These are phyloP conservation scores for Ellobium chinense DNA, from an alignment of 2,888 invertebrate genomes.

Conservation along the genomic window DNA sequence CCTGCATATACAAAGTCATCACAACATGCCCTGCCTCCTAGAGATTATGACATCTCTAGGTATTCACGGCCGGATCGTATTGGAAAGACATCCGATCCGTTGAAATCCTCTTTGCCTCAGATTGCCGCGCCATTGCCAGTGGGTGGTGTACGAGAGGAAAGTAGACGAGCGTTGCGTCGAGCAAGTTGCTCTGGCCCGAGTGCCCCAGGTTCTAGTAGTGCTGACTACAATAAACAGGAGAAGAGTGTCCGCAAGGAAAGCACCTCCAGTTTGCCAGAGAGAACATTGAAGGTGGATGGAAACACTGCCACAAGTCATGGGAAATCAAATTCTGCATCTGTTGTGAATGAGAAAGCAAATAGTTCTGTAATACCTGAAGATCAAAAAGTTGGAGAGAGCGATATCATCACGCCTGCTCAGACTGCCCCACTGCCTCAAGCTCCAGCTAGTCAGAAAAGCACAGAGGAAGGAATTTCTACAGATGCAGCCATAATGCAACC, in stretches of 20 bases:
- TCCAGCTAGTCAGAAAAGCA: neutral
- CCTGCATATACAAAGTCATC: neutral
- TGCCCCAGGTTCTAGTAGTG: neutral
- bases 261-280: slow-evolving; percentile 35
- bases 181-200: slow-evolving; percentile 19
- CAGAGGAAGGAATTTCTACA: neutral
- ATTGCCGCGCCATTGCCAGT: slow-evolving; percentile 27
- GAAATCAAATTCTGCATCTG: neutral
- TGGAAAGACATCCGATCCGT: neutral
- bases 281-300: neutral
- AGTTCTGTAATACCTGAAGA: neutral
- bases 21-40: neutral
- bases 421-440: neutral
- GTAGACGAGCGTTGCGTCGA: slow-evolving; percentile 32
- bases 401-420: neutral
- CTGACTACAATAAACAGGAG: neutral
- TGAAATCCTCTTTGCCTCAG: slow-evolving; percentile 23
- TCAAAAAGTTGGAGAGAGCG: neutral
- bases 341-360: neutral
- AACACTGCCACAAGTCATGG: neutral
- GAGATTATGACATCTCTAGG: neutral
- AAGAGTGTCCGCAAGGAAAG: slow-evolving; percentile 29
- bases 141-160: slow-evolving; percentile 43
- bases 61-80: neutral
- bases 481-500: neutral